Evolutionary conservation across 2,113 vertebrate species (phyloP).

Genomic region (Sceloporus undulatus): DNA sequence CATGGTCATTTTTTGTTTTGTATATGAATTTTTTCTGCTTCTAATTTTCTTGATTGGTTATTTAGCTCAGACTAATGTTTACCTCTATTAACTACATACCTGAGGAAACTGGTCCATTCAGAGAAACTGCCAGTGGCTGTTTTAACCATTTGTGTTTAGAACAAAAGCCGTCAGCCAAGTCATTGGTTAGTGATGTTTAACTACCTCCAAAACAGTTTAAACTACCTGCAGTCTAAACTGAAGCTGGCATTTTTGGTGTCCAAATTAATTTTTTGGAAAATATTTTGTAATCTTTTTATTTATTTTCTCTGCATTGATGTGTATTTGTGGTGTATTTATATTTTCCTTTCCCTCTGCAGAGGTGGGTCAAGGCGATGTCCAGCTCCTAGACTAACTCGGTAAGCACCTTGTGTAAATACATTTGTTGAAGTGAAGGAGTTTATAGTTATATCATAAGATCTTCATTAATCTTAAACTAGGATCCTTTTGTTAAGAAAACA

Average conservation of each 20-base stretch:
- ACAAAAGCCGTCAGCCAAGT: too few species aligned
- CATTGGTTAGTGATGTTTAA: too few species aligned
- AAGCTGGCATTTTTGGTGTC: background rate
- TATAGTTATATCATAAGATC: conserved; percentile 8
- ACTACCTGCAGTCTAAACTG: background rate
- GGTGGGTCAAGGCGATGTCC: conserved; percentile 72
- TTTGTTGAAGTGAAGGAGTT: background rate
- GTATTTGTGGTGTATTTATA: conserved; percentile 33
- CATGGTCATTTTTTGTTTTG: background rate
- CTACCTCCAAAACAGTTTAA: background rate
- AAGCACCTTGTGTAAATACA: conserved; percentile 67
- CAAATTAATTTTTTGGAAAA: background rate
- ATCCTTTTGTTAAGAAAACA: background rate
- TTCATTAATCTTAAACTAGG: background rate
- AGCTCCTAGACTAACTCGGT: conserved; percentile 73
- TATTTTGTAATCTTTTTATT: background rate
- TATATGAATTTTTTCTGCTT: background rate
- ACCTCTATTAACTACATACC: background rate
- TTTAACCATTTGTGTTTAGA: too few species aligned
- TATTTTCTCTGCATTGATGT: background rate
- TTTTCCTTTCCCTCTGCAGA: conserved; percentile 61
- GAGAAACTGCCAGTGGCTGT: background rate
- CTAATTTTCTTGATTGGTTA: background rate
- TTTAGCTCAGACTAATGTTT: background rate
- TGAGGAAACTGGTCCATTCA: background rate